These are phyloP conservation scores for Zoanthus sansibaricus DNA, from an alignment of 92 coral and sea anemone genomes.

Conservation along the genomic window DNA sequence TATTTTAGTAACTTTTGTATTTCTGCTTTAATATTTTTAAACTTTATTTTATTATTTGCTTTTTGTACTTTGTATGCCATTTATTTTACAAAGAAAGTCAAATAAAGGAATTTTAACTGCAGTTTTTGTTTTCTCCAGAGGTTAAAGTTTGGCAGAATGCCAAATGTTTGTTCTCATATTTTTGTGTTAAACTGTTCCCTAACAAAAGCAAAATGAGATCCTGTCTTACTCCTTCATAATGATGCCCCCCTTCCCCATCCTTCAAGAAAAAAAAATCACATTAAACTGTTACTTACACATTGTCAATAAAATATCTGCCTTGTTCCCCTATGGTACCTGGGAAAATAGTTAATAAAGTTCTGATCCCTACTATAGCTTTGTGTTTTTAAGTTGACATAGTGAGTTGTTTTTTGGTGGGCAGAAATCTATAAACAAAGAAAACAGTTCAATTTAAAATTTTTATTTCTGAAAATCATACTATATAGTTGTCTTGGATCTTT, in stretches of 20 bases:
- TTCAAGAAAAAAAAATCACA: background rate
- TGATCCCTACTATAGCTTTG: background rate
- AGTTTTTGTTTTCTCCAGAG: background rate
- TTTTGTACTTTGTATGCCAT: slow-evolving; percentile 1
- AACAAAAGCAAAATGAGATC: slow-evolving; percentile 5
- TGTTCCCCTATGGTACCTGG: slow-evolving; percentile 10
- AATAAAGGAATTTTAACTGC: background rate
- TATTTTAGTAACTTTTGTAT: slow-evolving; percentile 3
- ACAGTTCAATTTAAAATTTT: background rate
- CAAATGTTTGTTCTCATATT: slow-evolving; percentile 5
- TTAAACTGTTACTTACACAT: background rate
- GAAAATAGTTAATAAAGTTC: background rate
- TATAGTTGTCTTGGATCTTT: slow-evolving; percentile 3
- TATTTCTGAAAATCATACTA: background rate
- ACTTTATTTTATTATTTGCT: slow-evolving; percentile 3
- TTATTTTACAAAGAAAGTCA: background rate
- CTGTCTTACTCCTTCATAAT: background rate
- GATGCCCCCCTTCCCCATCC: background rate
- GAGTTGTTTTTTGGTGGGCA: background rate
- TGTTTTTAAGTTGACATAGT: slow-evolving; percentile 2
- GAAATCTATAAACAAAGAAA: background rate
- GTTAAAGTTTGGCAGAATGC: background rate
- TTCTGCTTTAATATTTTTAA: background rate
- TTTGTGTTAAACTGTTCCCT: slow-evolving; percentile 6
- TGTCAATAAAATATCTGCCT: slow-evolving; percentile 2